A percentile compares a stretch with the other conserved stretches of the same genome.
Evolutionary conservation across 2,888 invertebrate genomes (phyloP).

Genomic region (Isotomurus palustris): DNA sequence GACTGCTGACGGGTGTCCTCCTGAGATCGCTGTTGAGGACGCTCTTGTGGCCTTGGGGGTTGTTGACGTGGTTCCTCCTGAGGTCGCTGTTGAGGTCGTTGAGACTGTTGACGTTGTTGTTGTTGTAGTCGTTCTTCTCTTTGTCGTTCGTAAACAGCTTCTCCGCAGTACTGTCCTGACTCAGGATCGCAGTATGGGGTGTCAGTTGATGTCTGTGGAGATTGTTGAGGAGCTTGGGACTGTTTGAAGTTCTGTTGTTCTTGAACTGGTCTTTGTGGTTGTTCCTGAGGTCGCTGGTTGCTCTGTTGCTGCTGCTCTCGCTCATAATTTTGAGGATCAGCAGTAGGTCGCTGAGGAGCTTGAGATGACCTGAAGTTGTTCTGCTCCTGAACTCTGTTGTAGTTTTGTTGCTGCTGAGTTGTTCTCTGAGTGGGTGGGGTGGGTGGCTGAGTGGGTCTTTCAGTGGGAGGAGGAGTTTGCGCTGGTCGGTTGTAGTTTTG

Average conservation of each 20-base stretch:
- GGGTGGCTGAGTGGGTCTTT: background rate
- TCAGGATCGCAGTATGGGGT: no score
- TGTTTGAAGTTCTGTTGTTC: background rate
- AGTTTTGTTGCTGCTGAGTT: background rate
- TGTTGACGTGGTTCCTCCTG: background rate
- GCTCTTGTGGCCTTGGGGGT: background rate
- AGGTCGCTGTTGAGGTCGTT: background rate
- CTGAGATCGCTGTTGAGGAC: background rate
- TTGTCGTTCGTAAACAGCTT: background rate
- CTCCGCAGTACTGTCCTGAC: background rate
- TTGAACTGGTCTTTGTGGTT: background rate
- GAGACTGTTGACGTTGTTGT: background rate
- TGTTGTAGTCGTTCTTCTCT: background rate
- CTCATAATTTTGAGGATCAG: conserved; percentile 10
- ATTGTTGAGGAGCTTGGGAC: background rate
- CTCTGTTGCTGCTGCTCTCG: conserved; percentile 3
- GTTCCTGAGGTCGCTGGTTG: conserved; percentile 5
- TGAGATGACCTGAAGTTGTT: no score
- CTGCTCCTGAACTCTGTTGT: no score
- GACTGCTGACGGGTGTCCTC: background rate
- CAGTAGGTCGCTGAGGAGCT: conserved; percentile 6
- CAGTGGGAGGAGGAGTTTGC: background rate
- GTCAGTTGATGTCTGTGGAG: background rate
- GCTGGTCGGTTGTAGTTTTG: background rate
- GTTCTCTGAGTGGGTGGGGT: background rate